A percentile compares a stretch with the other conserved stretches of the same genome.
Conservation (phyloP, 2,888 invertebrate species). For the Oscheius sp. region DNA sequence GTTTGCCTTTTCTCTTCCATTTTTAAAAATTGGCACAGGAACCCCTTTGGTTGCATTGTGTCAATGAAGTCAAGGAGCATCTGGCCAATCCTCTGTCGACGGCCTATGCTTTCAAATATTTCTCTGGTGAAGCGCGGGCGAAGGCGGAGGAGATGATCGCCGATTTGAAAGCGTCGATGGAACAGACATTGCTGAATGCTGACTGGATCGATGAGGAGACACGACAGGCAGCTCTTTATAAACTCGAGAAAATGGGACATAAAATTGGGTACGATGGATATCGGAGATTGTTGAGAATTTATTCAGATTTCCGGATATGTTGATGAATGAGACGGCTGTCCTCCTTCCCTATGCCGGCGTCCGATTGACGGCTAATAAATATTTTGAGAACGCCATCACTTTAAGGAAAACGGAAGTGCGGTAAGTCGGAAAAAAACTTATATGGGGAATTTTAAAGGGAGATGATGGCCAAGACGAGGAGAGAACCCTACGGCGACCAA, state of each 20-base stretch:
- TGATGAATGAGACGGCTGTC: conserved; percentile 60
- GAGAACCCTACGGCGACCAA: conserved; percentile 40
- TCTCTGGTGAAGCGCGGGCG: conserved; percentile 44
- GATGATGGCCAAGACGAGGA: conserved; percentile 46
- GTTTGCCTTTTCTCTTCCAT: conserved; percentile 26
- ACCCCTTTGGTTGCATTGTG: conserved; percentile 62
- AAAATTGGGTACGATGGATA: conserved; percentile 55
- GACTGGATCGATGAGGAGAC: conserved; percentile 71
- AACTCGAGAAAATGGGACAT: conserved; percentile 62
- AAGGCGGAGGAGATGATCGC: conserved; percentile 57
- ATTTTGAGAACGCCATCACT: conserved; percentile 63
- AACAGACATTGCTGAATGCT: conserved; percentile 58
- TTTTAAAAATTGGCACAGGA: conserved; percentile 24
- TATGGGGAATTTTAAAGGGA: conserved; percentile 38
- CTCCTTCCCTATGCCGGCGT: conserved; percentile 60
- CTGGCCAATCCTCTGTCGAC: conserved; percentile 62
- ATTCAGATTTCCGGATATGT: conserved; percentile 51
- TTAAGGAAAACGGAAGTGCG: conserved; percentile 53
- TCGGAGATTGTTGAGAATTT: neutral
- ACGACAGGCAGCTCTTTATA: conserved; percentile 58
- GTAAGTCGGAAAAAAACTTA: too few relatives aligned
- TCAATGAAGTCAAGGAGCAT: conserved; percentile 60
- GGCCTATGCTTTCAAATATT: conserved; percentile 59
- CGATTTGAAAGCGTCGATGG: conserved; percentile 60
- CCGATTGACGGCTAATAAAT: conserved; percentile 56